Conservation (phyloP, 2,888 invertebrate genomes). For the Vesta saturnalis region DNA sequence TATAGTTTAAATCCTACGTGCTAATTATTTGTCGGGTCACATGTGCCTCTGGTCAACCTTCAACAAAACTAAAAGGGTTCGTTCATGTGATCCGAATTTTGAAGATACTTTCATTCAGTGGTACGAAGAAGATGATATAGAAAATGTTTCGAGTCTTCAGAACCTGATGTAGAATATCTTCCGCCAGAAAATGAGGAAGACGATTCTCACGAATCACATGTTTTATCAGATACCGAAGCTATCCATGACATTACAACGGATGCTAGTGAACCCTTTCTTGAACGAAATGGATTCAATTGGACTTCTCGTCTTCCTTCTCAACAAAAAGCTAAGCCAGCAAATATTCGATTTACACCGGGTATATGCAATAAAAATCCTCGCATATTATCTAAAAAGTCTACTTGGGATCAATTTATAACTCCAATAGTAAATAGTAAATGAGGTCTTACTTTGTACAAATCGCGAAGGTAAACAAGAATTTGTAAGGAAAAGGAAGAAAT, state of each 20-base stretch:
- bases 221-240: background rate
- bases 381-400: no score
- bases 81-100: no score
- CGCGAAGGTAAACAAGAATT: no score
- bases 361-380: no score
- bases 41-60: background rate
- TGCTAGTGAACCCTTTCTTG: background rate
- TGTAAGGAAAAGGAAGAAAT: no score
- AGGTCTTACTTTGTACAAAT: no score
- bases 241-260: background rate
- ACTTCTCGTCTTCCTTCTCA: no score
- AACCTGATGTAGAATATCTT: no score
- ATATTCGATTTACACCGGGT: no score
- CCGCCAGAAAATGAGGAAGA: background rate
- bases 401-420: no score
- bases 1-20: background rate
- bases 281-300: background rate
- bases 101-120: background rate
- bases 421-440: no score
- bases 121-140: background rate
- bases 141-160: background rate
- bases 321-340: no score
- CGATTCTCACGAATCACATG: background rate
- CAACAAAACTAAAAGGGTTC: background rate
- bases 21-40: background rate